Evolutionary conservation across 2,113 vertebrate genomes (phyloP).

Genomic region (Equus quagga): DNA sequence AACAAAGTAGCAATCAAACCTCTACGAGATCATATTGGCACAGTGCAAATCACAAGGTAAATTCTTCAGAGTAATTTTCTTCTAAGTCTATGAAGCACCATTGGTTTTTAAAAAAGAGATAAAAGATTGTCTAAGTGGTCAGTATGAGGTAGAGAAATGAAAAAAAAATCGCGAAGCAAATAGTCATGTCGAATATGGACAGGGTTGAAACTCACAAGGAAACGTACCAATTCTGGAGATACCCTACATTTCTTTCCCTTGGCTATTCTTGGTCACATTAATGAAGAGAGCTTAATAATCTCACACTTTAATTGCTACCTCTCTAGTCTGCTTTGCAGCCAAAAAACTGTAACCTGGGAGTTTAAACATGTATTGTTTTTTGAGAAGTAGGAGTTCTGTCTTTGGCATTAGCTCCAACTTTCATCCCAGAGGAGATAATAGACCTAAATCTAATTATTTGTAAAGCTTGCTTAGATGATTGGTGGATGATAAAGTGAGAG

Average conservation of each 20-base stretch:
- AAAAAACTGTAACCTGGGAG: not conserved
- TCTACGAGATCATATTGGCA: not conserved
- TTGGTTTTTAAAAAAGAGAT: not conserved
- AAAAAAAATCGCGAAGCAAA: not conserved
- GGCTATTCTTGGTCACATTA: not conserved
- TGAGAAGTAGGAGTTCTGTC: not conserved
- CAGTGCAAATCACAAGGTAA: not conserved
- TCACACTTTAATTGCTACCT: not conserved
- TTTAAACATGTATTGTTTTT: not conserved
- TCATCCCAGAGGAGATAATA: not conserved
- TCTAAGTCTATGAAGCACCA: not conserved
- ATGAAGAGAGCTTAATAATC: not conserved
- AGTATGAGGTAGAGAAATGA: not conserved
- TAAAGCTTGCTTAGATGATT: conserved; percentile 21
- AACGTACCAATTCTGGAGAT: not conserved
- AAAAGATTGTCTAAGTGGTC: not conserved
- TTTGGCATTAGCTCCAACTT: not conserved
- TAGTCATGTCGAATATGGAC: not conserved
- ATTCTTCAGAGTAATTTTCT: not conserved
- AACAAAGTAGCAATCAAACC: not conserved
- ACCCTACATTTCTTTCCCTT: not conserved
- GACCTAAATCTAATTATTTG: conserved; percentile 30
- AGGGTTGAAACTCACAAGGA: not conserved
- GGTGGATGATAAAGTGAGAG: not conserved
- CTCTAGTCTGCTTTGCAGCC: not conserved